These are phyloP conservation scores for Lasioglossum baleicum DNA, from an alignment of 1,140 invertebrate genomes.

Conservation along the genomic window DNA sequence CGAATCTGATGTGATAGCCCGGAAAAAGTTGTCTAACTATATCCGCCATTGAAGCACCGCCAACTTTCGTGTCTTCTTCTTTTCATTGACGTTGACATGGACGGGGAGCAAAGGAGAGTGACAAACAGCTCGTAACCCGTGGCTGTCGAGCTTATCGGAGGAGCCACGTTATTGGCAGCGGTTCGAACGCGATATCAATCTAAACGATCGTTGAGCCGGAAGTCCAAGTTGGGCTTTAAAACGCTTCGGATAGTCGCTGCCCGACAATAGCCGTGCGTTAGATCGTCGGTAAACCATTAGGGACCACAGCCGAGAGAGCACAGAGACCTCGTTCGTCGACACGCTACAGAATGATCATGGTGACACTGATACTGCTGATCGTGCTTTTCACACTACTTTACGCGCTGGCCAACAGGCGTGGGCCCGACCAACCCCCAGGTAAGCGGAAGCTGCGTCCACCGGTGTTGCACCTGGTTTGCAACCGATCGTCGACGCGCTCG, in stretches of 20 bases:
- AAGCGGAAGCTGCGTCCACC: not conserved
- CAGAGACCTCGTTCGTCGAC: no score
- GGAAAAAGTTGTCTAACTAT: slow-evolving; percentile 5
- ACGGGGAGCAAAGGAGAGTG: not conserved
- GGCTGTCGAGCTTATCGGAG: no score
- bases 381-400: slow-evolving; percentile 1
- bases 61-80: not conserved
- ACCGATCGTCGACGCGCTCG: not conserved
- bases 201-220: no score
- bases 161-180: slow-evolving; percentile 4
- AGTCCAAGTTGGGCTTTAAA: no score
- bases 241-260: no score
- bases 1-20: not conserved
- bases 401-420: not conserved
- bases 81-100: not conserved
- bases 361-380: not conserved
- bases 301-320: no score
- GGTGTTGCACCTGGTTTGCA: not conserved
- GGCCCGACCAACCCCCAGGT: slow-evolving; percentile 34
- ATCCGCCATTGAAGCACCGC: not conserved
- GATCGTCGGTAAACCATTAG: no score
- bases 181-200: no score
- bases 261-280: no score
- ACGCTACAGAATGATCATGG: not conserved
- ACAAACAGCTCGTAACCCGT: not conserved